A percentile compares a stretch with the other conserved stretches of the same genome.
phyloP scores from a whole-genome alignment of 2,797 vertebrate species.

The Myotis myotis region DNA sequence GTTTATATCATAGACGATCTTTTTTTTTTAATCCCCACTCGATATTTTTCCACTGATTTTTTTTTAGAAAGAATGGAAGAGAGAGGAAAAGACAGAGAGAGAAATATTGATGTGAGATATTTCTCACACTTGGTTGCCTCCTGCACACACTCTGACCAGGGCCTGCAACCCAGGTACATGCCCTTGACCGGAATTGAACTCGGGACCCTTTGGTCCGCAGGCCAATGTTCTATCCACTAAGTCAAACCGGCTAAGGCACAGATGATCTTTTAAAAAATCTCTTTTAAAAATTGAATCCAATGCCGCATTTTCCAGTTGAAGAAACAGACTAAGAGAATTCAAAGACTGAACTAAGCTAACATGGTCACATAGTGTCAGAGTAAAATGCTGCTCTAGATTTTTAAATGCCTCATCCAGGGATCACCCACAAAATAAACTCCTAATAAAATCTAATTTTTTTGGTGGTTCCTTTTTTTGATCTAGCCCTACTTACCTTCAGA shows the following conservation, averaged over 20 bases:
- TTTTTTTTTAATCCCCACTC: background rate
- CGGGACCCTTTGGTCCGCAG: no score
- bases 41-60: no score
- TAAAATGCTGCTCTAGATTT: background rate
- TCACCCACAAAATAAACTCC: conserved; percentile 10
- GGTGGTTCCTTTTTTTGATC: background rate
- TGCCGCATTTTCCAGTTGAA: background rate
- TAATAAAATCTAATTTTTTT: background rate
- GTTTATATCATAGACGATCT: background rate
- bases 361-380: background rate
- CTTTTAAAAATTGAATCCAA: background rate
- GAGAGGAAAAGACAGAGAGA: no score
- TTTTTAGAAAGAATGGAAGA: no score
- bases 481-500: background rate
- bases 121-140: no score
- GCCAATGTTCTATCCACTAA: no score
- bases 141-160: no score
- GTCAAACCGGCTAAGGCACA: no score
- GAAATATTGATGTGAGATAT: no score
- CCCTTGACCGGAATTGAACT: no score
- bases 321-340: background rate
- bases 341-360: background rate
- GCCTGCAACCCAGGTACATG: no score
- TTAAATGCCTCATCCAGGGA: background rate
- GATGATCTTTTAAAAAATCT: background rate